These are phyloP conservation scores for Andinoacara biseriatus DNA, from an alignment of 2,113 vertebrate genomes.

Conservation along the genomic window DNA sequence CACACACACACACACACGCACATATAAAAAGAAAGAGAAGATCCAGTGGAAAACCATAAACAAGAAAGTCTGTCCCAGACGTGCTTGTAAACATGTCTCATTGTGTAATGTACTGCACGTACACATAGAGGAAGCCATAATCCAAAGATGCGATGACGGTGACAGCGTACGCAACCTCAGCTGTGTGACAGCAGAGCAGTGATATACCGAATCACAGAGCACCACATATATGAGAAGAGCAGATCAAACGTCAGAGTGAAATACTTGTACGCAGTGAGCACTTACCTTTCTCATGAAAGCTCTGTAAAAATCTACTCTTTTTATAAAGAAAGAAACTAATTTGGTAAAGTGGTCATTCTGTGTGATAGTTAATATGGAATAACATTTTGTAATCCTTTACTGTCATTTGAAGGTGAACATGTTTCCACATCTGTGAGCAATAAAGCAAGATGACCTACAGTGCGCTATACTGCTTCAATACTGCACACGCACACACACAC, in stretches of 20 bases:
- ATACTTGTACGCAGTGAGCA: not conserved
- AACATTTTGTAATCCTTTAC: conserved; percentile 46
- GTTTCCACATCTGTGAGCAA: conserved; percentile 69
- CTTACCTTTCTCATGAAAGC: conserved; percentile 18
- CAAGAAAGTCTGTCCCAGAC: conserved; percentile 37
- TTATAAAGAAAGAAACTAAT: conserved; percentile 37
- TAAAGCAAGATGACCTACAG: conserved; percentile 44
- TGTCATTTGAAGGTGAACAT: conserved; percentile 56
- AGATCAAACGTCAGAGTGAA: conserved; percentile 37
- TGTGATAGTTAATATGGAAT: conserved; percentile 38
- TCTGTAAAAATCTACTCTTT: conserved; percentile 54
- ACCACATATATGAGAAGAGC: not conserved
- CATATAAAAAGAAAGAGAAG: conserved; percentile 27
- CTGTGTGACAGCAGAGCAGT: conserved; percentile 12
- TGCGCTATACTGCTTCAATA: not conserved
- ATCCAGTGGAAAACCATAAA: conserved; percentile 57
- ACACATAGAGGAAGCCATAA: conserved; percentile 30
- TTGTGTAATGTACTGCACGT: conserved; percentile 37
- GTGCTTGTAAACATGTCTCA: conserved; percentile 61
- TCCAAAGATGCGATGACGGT: conserved; percentile 29
- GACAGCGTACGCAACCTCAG: conserved; percentile 6
- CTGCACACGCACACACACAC: not conserved
- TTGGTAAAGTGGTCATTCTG: conserved; percentile 37
- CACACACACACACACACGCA: conserved; percentile 14
- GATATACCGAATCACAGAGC: not conserved